These are phyloP conservation scores for Dermochelys coriacea DNA, from an alignment of 2,797 vertebrate genomes.

Conservation along the genomic window DNA sequence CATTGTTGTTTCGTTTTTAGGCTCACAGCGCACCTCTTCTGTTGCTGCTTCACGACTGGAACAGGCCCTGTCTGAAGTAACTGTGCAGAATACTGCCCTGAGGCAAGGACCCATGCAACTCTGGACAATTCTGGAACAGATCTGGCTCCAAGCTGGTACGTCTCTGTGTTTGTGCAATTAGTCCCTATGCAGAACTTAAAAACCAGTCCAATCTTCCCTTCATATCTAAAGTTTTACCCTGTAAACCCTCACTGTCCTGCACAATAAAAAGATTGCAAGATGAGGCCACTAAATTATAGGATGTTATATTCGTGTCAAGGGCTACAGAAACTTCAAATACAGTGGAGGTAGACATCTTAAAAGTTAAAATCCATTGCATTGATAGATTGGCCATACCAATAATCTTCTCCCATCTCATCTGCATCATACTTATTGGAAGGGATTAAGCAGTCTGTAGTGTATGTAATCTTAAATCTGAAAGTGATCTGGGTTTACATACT, in stretches of 20 bases:
- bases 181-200: background rate
- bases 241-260: background rate
- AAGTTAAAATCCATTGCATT: background rate
- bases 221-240: background rate
- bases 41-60: conserved; percentile 93
- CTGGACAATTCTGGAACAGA: conserved; percentile 93
- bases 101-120: conserved; percentile 93
- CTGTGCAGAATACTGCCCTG: conserved; percentile 85
- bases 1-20: conserved; percentile 71
- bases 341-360: background rate
- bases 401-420: background rate
- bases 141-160: conserved; percentile 97
- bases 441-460: background rate
- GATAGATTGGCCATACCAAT: background rate
- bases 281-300: background rate
- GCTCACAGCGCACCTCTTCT: conserved; percentile 89
- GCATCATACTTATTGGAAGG: background rate
- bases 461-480: background rate
- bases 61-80: conserved; percentile 94
- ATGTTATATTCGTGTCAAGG: background rate
- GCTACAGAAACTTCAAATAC: background rate
- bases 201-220: background rate
- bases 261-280: background rate
- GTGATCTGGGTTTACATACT: background rate
- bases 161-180: background rate